Conservation (phyloP, 1,140 invertebrate genomes). For the Drosophila miranda region DNA sequence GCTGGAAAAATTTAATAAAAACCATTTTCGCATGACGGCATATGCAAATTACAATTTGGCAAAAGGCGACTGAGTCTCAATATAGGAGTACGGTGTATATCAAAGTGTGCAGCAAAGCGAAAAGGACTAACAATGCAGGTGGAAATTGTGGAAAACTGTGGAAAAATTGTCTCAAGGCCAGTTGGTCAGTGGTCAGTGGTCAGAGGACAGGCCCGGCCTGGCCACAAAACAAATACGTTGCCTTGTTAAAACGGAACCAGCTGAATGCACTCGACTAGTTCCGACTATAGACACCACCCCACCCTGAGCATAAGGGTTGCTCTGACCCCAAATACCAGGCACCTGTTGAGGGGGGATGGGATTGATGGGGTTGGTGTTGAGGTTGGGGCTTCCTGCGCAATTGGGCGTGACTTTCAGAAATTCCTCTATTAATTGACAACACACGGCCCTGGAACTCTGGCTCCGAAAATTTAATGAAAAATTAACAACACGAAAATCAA, state of each 20-base stretch:
- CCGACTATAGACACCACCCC: background rate
- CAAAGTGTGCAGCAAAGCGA: constrained; percentile 66
- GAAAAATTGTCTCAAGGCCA: constrained; percentile 56
- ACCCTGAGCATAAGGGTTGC: constrained; percentile 14
- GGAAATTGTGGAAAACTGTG: constrained; percentile 38
- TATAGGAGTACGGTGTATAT: constrained; percentile 28
- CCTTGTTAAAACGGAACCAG: constrained; percentile 67
- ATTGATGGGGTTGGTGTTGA: background rate
- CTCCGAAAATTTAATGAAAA: constrained; percentile 71
- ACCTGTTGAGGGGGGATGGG: constrained; percentile 58
- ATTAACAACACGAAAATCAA: constrained; percentile 77
- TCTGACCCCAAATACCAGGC: constrained; percentile 4
- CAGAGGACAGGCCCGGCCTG: background rate
- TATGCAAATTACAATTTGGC: constrained; percentile 69
- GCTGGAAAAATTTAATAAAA: constrained; percentile 65
- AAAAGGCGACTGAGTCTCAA: constrained; percentile 18
- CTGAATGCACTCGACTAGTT: constrained; percentile 62
- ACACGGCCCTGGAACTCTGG: constrained; percentile 44
- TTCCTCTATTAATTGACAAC: constrained; percentile 74
- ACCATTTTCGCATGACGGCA: constrained; percentile 74
- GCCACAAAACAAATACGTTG: constrained; percentile 8
- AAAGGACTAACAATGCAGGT: constrained; percentile 32
- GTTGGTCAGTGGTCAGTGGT: constrained; percentile 52
- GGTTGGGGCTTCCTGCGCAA: constrained; percentile 16
- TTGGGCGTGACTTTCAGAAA: constrained; percentile 47